These are phyloP conservation scores for Tethya wilhelma DNA, from an alignment of 37 sponge, comb jelly and placozoan genomes.

Conservation along the genomic window DNA sequence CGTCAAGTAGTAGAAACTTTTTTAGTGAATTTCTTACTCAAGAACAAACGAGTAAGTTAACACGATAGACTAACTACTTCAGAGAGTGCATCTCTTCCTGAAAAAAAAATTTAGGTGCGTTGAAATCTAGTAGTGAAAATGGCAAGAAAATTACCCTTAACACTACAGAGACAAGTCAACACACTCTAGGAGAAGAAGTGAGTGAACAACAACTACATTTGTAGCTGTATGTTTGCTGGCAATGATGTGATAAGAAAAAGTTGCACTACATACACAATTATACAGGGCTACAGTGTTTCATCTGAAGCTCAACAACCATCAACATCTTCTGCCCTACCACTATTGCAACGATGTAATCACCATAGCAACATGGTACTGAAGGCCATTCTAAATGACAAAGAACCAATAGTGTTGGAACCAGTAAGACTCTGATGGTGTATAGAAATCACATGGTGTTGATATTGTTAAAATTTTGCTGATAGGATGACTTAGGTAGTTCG, in stretches of 20 bases:
- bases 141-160: conserved; percentile 3
- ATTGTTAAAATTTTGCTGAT: no score
- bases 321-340: neutral
- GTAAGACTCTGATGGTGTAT: no score
- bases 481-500: no score
- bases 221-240: neutral
- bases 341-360: conserved; percentile 73
- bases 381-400: conserved; percentile 30
- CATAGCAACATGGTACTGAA: conserved; percentile 79
- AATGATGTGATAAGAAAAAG: neutral
- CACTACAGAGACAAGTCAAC: neutral
- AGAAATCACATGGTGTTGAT: no score
- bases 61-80: no score
- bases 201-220: neutral
- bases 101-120: neutral
- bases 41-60: conserved; percentile 38
- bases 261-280: neutral
- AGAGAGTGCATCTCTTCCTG: neutral
- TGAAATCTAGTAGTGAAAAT: neutral
- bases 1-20: conserved; percentile 14
- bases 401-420: no score
- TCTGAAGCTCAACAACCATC: conserved; percentile 8
- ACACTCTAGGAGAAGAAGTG: conserved; percentile 20
- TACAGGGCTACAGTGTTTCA: conserved; percentile 41
- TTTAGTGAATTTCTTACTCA: conserved; percentile 55